Evolutionary conservation across 2,113 vertebrate species (phyloP), one percentile per base, ranked within the genome.

Genomic region (Chloropsis cyanopogon): DNA sequence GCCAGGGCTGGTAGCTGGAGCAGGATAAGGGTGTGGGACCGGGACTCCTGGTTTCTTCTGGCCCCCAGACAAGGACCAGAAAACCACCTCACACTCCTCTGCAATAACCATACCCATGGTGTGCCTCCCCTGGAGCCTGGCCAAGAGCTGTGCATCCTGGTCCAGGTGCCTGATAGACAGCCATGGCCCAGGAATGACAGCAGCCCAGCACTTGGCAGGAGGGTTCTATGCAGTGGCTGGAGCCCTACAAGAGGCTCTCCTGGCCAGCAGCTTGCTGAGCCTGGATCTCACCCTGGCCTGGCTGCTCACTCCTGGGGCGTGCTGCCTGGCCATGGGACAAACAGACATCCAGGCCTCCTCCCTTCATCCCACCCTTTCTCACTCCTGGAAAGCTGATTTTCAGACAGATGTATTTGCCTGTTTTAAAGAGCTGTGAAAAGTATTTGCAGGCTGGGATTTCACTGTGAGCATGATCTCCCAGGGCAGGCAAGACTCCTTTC

Each of bases 191-290:
- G 75, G 65, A 65, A 54, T 2, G 2, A 47, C 2, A 7, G 2
- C 10, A 85, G 28, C 69, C 56, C 88, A 78, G 78, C 29, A 7
- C 59, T 33, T n/a, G 64, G 61, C 64, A 75, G 60, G 26, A 86
- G 46, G 37, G 4, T 65, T 86, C 53, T 22, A 18, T 25, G 59
- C 77, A 53, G 59, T 1, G 0, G 44, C 14, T 1, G 0, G 39
- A 93, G 56, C 25, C 46, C 59, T n/a, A 9, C 11, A 16, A 50
- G 72, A 65, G 37, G n/a, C 17, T 91, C 11, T 60, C 25, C 16
- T 42, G 50, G 56, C 64, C 21, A 6, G 59, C 71, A 72, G 44
- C 10, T 1, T 35, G 49, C 41, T 72, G 84, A 42, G 46, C 69
- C 54, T 65, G 69, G n/a, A 21, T 61, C 81, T 57, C 44, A n/a